Evolutionary conservation across 2,888 invertebrate genomes (phyloP).

Genomic region (Athripsodes cinereus): DNA sequence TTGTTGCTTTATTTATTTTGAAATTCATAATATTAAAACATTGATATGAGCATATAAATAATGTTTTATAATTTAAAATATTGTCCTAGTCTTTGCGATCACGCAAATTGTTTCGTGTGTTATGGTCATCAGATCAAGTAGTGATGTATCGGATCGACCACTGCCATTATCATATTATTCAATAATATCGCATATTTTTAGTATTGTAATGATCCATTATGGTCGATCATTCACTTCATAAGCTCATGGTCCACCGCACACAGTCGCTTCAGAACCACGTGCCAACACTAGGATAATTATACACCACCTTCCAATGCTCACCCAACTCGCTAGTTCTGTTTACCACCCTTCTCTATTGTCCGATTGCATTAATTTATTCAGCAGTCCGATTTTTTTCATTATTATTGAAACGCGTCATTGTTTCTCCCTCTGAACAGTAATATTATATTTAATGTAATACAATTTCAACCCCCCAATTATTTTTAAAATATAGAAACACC

Average conservation of each 20-base stretch:
- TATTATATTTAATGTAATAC: neutral
- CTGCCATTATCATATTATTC: neutral
- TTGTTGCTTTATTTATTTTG: too few relatives aligned
- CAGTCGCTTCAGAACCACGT: neutral
- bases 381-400: constrained; percentile 1
- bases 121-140: neutral
- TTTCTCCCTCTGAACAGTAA: neutral
- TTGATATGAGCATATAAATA: too few relatives aligned
- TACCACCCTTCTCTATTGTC: neutral
- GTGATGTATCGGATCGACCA: neutral
- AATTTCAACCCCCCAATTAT: neutral
- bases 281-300: neutral
- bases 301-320: neutral
- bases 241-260: neutral
- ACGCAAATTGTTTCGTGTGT: neutral
- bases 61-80: too few relatives aligned
- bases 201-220: neutral
- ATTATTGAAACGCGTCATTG: constrained; percentile 1
- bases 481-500: neutral
- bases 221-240: neutral
- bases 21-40: too few relatives aligned
- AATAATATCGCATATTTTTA: neutral
- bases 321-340: neutral
- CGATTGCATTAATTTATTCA: neutral
- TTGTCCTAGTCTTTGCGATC: neutral